A percentile compares a stretch with the other conserved stretches of the same genome.
These are phyloP conservation scores for Phoxinus phoxinus DNA, from an alignment of 2,113 vertebrate species.

Conservation along the genomic window DNA sequence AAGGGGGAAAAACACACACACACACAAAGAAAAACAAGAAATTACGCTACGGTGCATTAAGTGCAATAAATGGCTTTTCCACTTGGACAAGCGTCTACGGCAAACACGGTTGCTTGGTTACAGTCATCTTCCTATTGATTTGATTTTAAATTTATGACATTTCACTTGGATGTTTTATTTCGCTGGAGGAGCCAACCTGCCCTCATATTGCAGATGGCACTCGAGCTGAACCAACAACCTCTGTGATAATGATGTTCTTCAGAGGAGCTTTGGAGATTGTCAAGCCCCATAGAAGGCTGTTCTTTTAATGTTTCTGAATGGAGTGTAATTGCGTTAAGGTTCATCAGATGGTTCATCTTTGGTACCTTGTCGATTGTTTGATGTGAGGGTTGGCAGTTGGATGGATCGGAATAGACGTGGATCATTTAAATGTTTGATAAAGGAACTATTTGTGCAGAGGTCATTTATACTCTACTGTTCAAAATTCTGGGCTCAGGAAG, in stretches of 20 bases:
- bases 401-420: neutral
- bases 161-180: conserved; percentile 50
- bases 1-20: conserved; percentile 6
- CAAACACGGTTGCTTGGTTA: conserved; percentile 65
- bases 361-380: conserved; percentile 19
- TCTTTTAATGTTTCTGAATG: conserved; percentile 48
- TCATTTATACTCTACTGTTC: neutral
- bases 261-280: conserved; percentile 48
- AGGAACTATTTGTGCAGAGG: neutral
- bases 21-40: conserved; percentile 45
- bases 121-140: conserved; percentile 56
- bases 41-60: conserved; percentile 55
- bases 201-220: conserved; percentile 56
- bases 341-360: conserved; percentile 8
- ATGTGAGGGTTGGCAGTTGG: neutral
- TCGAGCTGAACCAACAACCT: conserved; percentile 50
- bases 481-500: neutral
- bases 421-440: conserved; percentile 1
- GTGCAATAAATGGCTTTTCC: conserved; percentile 48
- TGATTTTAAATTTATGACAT: conserved; percentile 60
- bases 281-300: conserved; percentile 34
- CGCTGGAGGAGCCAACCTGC: conserved; percentile 51
- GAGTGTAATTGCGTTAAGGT: conserved; percentile 36
- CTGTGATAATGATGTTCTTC: conserved; percentile 50
- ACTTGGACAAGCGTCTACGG: conserved; percentile 48